Base-by-base conservation (phyloP, 2,888 invertebrate genomes). In the Linyphia triangularis region DNA sequence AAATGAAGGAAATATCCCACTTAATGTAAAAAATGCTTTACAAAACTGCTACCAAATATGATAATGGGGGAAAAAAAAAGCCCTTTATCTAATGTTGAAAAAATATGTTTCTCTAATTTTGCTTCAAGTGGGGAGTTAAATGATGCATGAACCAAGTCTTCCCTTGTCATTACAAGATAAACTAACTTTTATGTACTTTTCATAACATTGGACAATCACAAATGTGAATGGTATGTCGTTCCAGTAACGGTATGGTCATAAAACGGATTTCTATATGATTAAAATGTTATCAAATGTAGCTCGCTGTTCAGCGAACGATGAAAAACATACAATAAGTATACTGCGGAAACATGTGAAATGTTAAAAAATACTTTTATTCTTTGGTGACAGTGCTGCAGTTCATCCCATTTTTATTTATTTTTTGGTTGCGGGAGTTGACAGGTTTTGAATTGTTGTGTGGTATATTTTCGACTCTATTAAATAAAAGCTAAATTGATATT, bases 201-300 rank as follows among this genome's bases (percentile, higher is more conserved):
- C 51, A 51, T n/a, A 51, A 5, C 40, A 40, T 40, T 40, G 16
- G 9, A 40, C 51, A n/a, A n/a, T n/a, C 4, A 51, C n/a, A n/a
- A 10, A 16, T 51, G 51, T 3, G 9, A 33, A 33, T 33, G 51
- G 13, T 1, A 3, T 51, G n/a, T n/a, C 5, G 13, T 9, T 51
- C n/a, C n/a, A n/a, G n/a, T 51, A 51, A 16, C 13, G n/a, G 26
- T 43, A 70, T 57, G 59, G 33, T 24, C 10, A 33, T 28, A 59
- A 73, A 73, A 73, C 73, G 59, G 57, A 28, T 59, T 73, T 16
- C 43, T 26, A n/a, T 9, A 51, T 13, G 59, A 57, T 73, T 73
- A 73, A 73, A 73, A 59, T 73, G 57, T 59, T 30, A 73, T 73
- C 73, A 73, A 73, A 72, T n/a, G 59, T 33, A 73, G 30, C 59